Evolutionary conservation across 2,113 vertebrate species (phyloP), one percentile per base, ranked within the genome.

Genomic region (Peromyscus polionotus): DNA sequence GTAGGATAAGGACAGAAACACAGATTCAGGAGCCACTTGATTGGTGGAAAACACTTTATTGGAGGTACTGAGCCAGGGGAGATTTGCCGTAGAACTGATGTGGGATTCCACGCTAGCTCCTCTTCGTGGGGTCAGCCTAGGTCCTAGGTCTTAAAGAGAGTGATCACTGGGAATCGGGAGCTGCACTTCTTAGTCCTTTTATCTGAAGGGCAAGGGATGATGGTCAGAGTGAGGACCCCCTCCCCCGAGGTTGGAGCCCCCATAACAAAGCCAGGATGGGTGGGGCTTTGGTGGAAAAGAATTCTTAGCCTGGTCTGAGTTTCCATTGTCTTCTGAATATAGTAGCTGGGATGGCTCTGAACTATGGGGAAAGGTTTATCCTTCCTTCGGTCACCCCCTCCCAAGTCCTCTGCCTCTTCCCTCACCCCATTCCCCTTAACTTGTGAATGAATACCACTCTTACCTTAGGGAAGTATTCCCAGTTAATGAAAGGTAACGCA

Each of bases 391-490:
- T 2, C 42, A 24, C 48, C 36, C 16, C 68, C 22, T 13, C 45
- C 48, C 48, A n/a, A 26, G 10, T 3, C 24, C 1, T 51, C 59
- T 33, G 33, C 77, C 90, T 6, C 59, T 76, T 45, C 61, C 51
- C 72, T 45, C 31, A 51, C 12, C 39, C 59, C 33, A 6, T 7
- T n/a, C 33, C 83, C 77, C 59, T 28, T 36, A n/a, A 22, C 22
- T 5, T 54, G 16, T n/a, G 61, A 80, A 73, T 5, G 57, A 33
- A 24, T 11, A 3, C 14, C 57, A 11, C 54, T 91, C 95, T 96
- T 96, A 98, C 98, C 97, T 98, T 97, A n/a, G 98, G 97, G 65
- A 98, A 91, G 45, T 42, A 94, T 0, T 98, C 98, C 98, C 98
- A 98, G 93, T 98, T 98, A 42, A 98, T 92, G 88, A 98, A 98